Conservation (phyloP, 2,888 invertebrate genomes). For the Drosophila quasianomalipes region DNA sequence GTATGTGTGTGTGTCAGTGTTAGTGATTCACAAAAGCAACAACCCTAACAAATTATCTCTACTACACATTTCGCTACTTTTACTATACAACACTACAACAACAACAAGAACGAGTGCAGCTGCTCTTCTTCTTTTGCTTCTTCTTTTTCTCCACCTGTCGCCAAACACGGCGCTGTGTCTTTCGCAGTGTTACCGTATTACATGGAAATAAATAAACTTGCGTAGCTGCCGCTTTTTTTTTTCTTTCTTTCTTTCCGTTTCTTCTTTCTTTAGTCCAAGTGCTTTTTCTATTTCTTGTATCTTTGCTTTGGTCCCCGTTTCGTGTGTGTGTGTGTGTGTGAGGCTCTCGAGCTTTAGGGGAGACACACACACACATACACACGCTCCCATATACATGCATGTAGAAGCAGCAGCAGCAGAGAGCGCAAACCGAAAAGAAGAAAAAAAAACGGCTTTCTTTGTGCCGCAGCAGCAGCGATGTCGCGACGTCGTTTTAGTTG, state of each 20-base stretch:
- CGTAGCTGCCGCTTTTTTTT: conserved; percentile 43
- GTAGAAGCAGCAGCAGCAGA: conserved; percentile 46
- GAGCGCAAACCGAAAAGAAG: conserved; percentile 35
- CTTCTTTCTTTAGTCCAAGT: conserved; percentile 39
- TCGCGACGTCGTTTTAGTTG: conserved; percentile 69
- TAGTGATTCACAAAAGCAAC: conserved; percentile 74
- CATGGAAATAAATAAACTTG: conserved; percentile 27
- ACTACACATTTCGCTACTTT: conserved; percentile 70
- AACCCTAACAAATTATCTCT: conserved; percentile 73
- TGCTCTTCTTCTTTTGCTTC: conserved; percentile 42
- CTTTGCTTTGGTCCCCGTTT: conserved; percentile 64
- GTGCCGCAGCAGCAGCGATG: conserved; percentile 58
- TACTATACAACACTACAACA: conserved; percentile 44
- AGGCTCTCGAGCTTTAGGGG: conserved; percentile 61
- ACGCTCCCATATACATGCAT: conserved; percentile 49
- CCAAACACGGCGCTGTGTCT: conserved; percentile 33
- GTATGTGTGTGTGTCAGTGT: conserved; percentile 26
- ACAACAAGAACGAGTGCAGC: conserved; percentile 47
- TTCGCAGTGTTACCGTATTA: conserved; percentile 58
- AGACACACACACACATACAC: conserved; percentile 39
- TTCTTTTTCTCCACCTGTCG: conserved; percentile 62
- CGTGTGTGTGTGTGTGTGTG: conserved; percentile 43
- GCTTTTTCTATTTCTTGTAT: conserved; percentile 54
- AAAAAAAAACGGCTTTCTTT: conserved; percentile 56
- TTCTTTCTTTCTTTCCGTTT: conserved; percentile 28